phyloP scores from a whole-genome alignment of 2,113 vertebrate genomes.

The Thamnophis sirtalis region DNA sequence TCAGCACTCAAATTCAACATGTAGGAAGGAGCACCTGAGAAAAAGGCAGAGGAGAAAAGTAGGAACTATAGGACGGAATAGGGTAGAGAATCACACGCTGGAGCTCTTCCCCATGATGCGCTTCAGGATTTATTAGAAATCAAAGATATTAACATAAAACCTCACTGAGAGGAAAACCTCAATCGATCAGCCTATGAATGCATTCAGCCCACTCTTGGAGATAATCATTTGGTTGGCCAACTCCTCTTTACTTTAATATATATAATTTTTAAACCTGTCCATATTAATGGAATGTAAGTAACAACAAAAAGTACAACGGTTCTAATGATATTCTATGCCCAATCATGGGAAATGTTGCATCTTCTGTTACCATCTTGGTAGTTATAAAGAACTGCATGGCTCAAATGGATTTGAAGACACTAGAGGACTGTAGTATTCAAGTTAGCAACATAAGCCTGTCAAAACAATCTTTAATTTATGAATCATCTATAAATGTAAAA shows the following conservation, averaged over 20 bases:
- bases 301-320: background rate
- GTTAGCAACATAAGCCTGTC: background rate
- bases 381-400: background rate
- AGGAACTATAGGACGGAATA: background rate
- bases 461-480: background rate
- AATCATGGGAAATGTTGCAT: fast-evolving
- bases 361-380: background rate
- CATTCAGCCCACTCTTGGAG: fast-evolving
- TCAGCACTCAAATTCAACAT: slow-evolving; percentile 39
- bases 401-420: background rate
- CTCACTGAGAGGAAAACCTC: background rate
- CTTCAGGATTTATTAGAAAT: slow-evolving; percentile 8
- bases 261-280: fast-evolving
- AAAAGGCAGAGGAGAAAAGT: background rate
- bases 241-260: slow-evolving; percentile 2
- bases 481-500: background rate
- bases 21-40: background rate
- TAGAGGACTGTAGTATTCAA: background rate
- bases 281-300: background rate
- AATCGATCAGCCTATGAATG: fast-evolving
- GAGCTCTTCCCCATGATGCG: slow-evolving; percentile 7
- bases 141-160: slow-evolving; percentile 14
- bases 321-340: background rate
- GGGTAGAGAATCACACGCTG: background rate
- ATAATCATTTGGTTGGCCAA: background rate